These are phyloP conservation scores for Scyliorhinus canicula DNA, from an alignment of 2,797 vertebrate species.

Conservation along the genomic window DNA sequence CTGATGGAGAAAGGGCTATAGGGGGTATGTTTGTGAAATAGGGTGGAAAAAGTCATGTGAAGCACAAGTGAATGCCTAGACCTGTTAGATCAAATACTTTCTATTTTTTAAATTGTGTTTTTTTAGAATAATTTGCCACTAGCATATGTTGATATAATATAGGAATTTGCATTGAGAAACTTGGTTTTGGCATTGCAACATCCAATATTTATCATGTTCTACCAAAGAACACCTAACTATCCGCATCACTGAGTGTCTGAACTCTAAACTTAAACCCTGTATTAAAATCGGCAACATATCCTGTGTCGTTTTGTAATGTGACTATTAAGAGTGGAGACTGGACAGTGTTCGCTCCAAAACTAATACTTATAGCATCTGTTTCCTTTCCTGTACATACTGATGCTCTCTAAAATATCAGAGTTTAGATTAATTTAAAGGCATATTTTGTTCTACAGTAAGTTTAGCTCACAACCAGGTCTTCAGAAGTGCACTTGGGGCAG, in stretches of 20 bases:
- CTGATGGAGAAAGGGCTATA: too few species aligned
- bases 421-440: background rate
- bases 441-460: background rate
- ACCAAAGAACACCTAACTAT: background rate
- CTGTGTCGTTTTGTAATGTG: background rate
- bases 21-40: background rate
- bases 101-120: background rate
- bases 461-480: background rate
- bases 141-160: background rate
- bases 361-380: background rate
- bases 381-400: background rate
- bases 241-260: background rate
- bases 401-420: background rate
- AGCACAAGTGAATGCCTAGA: background rate
- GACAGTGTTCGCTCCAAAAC: background rate
- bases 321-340: background rate
- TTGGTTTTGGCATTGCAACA: background rate
- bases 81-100: background rate
- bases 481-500: background rate
- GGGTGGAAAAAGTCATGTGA: background rate
- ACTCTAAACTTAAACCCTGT: too few species aligned
- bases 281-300: too few species aligned
- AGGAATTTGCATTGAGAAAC: background rate
- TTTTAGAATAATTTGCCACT: background rate
- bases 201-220: background rate